Conservation (phyloP, 2,797 vertebrate genomes). For the Rhadinocentrus ornatus region DNA sequence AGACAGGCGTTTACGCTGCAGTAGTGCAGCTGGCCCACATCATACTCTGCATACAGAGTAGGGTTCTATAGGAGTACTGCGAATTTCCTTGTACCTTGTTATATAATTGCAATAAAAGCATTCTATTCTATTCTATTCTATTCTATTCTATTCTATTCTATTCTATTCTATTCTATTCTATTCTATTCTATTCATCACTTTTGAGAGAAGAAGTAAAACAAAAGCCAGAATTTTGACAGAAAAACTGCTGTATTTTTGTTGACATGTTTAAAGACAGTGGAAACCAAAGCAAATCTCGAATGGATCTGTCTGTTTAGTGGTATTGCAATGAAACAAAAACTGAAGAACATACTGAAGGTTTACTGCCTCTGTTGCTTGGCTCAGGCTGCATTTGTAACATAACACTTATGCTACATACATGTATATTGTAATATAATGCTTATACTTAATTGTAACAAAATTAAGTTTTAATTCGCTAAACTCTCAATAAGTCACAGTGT, state of each 20-base stretch:
- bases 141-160: too few species aligned
- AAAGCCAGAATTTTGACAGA: not conserved
- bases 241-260: not conserved
- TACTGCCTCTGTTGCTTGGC: not conserved
- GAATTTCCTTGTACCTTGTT: too few species aligned
- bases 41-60: not conserved
- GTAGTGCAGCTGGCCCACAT: not conserved
- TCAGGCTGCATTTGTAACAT: not conserved
- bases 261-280: not conserved
- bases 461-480: too few species aligned
- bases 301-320: not conserved
- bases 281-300: not conserved
- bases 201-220: not conserved
- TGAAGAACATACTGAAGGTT: not conserved
- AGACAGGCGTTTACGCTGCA: not conserved
- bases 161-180: too few species aligned
- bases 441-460: too few species aligned
- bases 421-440: too few species aligned
- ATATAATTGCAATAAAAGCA: too few species aligned
- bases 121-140: too few species aligned
- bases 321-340: not conserved
- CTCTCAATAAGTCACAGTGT: not conserved
- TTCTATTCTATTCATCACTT: too few species aligned
- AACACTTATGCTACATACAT: not conserved
- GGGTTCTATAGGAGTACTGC: not conserved